Base-by-base conservation (phyloP, 2,113 vertebrate genomes). In the Pyrgilauda ruficollis region DNA sequence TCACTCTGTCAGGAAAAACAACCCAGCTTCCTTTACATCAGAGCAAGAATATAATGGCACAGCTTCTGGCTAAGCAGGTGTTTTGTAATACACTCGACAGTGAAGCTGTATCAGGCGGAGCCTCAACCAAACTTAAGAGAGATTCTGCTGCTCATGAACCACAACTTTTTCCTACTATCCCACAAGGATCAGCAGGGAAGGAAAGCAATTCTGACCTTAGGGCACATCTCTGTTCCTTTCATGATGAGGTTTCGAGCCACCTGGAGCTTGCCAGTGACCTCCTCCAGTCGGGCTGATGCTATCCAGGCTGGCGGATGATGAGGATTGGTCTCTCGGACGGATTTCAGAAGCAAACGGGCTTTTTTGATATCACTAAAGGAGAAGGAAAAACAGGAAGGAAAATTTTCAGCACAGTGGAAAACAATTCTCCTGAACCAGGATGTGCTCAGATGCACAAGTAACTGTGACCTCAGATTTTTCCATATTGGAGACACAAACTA, bases 151-250 rank as follows among this genome's bases (percentile, higher is more conserved):
- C 62, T 88, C 8, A 50, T 1, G 12, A 53, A 77, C 6, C n/a
- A 53, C 39, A 28, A 52, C 16, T 58, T 61, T n/a, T 50, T 70
- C 61, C 53, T 46, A 43, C 49, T 2, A 28, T 28, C 33, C 47
- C 41, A 13, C 33, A 46, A 73, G 18, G 18, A 59, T 26, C 41
- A 63, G 11, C 37, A 59, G 39, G 7, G 20, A 67, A 70, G 20
- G 20, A 84, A 49, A 87, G 31, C 4, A 43, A 16, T 70, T 33
- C 97, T 97, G 91, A 99, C 99, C 99, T 99, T 99, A 23, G 98
- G 99, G 96, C 99, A 99, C 99, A 99, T 99, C 94, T 99, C 99
- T 1, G 99, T 99, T 86, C 99, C 99, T 96, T 99, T 99, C 99
- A 99, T 99, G 84, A 99, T 99, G 79, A 99, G 98, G 92, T 99